A percentile compares a stretch with the other conserved stretches of the same genome.
Conservation (phyloP, 2,113 vertebrate species). For the Aegotheles bennettii region DNA sequence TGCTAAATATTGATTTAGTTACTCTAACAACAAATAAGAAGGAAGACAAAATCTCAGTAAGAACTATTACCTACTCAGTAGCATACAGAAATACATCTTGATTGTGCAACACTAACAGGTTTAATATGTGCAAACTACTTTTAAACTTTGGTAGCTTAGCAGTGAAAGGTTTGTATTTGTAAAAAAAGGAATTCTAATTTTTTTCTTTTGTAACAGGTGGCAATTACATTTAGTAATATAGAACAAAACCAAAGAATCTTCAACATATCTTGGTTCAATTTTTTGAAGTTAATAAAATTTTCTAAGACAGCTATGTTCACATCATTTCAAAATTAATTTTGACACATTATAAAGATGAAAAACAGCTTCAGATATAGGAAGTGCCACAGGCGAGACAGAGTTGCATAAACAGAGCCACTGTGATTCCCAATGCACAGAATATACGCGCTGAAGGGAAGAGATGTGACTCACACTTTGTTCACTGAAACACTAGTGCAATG, state of each 20-base stretch:
- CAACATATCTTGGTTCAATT: neutral
- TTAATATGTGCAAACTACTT: neutral
- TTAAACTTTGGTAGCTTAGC: neutral
- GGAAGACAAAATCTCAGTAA: neutral
- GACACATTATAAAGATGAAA: neutral
- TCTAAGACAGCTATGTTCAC: neutral
- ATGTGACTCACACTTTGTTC: neutral
- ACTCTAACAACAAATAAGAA: neutral
- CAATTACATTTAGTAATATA: neutral
- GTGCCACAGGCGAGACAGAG: neutral
- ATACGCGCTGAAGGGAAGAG: neutral
- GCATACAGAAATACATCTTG: neutral
- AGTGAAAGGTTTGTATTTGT: neutral
- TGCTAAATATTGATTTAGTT: neutral
- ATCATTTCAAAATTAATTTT: neutral
- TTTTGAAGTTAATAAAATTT: neutral
- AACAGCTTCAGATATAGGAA: neutral
- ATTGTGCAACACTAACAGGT: neutral
- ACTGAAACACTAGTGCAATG: neutral
- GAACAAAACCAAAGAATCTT: neutral
- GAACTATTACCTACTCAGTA: neutral
- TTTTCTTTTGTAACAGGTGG: neutral
- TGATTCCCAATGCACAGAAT: neutral
- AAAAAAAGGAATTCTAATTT: neutral
- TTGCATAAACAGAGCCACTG: neutral